Percentiles rank a stretch among this genome's conserved stretches.
Evolutionary conservation across 2,797 vertebrate genomes (phyloP).

Genomic region (Darevskia mixta): DNA sequence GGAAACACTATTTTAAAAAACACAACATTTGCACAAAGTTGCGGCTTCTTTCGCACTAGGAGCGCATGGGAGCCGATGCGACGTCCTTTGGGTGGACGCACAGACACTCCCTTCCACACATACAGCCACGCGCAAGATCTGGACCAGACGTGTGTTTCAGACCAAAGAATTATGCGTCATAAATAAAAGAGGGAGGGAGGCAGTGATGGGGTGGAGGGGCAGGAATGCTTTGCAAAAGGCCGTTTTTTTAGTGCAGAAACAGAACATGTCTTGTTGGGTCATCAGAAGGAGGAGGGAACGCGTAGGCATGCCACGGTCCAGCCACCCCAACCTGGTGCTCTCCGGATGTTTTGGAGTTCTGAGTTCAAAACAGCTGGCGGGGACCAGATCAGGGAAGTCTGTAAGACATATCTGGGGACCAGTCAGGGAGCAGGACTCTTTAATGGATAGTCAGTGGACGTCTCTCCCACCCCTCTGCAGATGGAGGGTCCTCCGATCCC

Average conservation of each 20-base stretch:
- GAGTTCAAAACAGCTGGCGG: background rate
- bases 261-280: no score
- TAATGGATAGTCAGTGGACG: background rate
- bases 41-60: background rate
- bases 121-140: background rate
- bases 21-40: background rate
- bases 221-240: background rate
- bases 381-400: background rate
- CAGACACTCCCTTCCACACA: background rate
- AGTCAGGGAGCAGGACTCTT: background rate
- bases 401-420: background rate
- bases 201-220: background rate
- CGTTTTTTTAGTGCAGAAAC: background rate
- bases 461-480: no score
- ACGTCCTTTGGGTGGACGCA: no score
- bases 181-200: background rate
- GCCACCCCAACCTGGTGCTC: background rate
- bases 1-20: background rate
- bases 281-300: background rate
- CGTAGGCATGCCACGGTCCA: no score
- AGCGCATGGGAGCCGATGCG: no score
- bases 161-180: background rate
- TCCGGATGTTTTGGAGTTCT: background rate
- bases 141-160: background rate
- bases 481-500: background rate